Percentiles rank a stretch among this genome's conserved stretches.
Conservation (phyloP, 2,888 invertebrate species). For the Leptopilina myrica region DNA sequence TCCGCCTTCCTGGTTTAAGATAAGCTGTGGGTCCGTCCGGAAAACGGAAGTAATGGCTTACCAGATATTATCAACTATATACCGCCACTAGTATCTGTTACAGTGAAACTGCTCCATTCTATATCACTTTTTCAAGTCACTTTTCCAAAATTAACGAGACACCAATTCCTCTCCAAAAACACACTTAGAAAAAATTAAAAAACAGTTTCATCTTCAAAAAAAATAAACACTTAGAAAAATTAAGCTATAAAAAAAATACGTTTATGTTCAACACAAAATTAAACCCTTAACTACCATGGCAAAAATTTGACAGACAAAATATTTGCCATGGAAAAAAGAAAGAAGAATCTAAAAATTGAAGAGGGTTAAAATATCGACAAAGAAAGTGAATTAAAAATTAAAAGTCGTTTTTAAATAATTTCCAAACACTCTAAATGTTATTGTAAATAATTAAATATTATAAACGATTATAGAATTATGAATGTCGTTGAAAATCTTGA, state of each 20-base stretch:
- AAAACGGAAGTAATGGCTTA: constrained; percentile 73
- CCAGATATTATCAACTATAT: constrained; percentile 71
- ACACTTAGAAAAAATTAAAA: background rate
- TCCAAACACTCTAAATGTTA: no score
- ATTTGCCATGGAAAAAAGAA: no score
- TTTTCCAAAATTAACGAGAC: constrained; percentile 28
- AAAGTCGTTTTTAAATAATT: no score
- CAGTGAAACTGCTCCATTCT: constrained; percentile 57
- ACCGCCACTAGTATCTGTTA: constrained; percentile 46
- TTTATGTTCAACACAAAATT: no score
- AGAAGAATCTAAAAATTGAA: no score
- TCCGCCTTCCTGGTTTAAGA: constrained; percentile 65
- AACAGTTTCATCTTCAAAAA: background rate
- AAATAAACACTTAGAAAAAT: background rate
- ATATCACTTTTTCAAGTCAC: constrained; percentile 62
- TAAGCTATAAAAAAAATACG: background rate
- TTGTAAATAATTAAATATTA: no score
- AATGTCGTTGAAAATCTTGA: no score
- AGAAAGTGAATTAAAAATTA: no score
- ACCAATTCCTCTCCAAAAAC: background rate
- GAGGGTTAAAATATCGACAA: no score
- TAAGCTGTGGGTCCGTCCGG: constrained; percentile 68
- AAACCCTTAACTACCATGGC: no score
- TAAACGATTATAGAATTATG: no score
- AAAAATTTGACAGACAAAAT: no score